Evolutionary conservation across 2,113 vertebrate genomes (phyloP), one percentile per base, ranked within the genome.

Genomic region (Pipa parva): DNA sequence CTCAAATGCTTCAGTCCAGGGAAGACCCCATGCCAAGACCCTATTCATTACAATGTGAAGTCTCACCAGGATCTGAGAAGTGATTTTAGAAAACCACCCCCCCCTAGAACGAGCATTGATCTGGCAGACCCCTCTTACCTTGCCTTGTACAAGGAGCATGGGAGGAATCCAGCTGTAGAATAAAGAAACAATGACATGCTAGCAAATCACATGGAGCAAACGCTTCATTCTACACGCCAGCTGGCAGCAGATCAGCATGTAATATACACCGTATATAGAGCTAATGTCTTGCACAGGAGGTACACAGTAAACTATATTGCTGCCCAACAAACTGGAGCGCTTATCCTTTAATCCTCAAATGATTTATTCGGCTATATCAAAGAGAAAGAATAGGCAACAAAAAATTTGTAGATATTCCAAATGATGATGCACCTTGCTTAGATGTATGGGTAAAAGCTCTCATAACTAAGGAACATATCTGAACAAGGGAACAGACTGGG

Each of bases 51-150:
- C 75, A 57, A 62, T 73, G 77, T 74, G 80, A 84, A 66, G 75
- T n/a, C 68, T 68, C 77, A 78, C 77, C 87, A 76, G 46, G 18
- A 49, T 74, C 88, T 87, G 87, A 91, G 90, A 90, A 87, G 46
- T 22, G 20, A 49, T 49, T 24, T 49, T 13, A 22, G 18, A 15
- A 49, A 49, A 49, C 46, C 10, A 18, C 46, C 46, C 46, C 46
- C 46, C 21, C 80, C 78, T 72, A 70, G 45, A 69, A 74, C 73
- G 68, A 76, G 69, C 80, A 70, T 73, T 37, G 73, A 72, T 60
- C 52, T 26, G 63, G 63, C 21, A 4, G 46, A 49, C 46, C 46
- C 46, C 21, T 49, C 46, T 49, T 49, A 49, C 46, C 46, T 49
- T 49, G 46, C 15, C 8, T 49, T 49, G 46, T 49, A 49, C 18